phyloP scores from a whole-genome alignment of 2,113 vertebrate species.

The Antechinus flavipes region DNA sequence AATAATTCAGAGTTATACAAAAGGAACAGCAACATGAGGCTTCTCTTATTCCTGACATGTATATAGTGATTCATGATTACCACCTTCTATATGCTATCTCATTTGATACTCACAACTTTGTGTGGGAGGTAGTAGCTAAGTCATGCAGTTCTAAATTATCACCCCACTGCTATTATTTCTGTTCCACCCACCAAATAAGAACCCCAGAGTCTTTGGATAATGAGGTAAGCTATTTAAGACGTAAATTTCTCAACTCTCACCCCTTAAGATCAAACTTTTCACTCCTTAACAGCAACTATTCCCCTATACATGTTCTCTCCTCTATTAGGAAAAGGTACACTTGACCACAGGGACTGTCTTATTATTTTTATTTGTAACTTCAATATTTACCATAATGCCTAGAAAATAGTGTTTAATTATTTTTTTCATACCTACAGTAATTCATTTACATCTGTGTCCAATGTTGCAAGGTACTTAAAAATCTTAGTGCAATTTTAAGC shows the following conservation, averaged over 20 bases:
- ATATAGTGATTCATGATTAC: slow-evolving; percentile 56
- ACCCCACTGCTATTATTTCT: slow-evolving; percentile 18
- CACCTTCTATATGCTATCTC: slow-evolving; percentile 63
- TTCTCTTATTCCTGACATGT: slow-evolving; percentile 75
- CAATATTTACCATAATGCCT: neutral
- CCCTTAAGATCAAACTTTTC: neutral
- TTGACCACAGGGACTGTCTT: neutral
- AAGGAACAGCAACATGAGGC: slow-evolving; percentile 58
- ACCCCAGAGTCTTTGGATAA: neutral
- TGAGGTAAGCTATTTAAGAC: neutral
- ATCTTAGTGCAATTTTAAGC: neutral
- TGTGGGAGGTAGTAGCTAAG: neutral
- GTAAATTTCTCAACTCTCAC: neutral
- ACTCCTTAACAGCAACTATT: neutral
- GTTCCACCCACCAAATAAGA: neutral
- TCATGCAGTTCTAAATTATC: neutral
- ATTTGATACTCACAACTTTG: slow-evolving; percentile 33
- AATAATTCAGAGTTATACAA: slow-evolving; percentile 75
- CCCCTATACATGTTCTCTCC: neutral
- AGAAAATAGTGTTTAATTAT: neutral
- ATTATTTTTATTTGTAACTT: neutral
- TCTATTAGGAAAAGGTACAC: neutral
- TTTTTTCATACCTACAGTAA: neutral
- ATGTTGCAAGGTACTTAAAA: neutral
- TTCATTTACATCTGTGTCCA: neutral